These are phyloP conservation scores for Sphenodon punctatus DNA, from an alignment of 2,797 vertebrate species.

Conservation along the genomic window DNA sequence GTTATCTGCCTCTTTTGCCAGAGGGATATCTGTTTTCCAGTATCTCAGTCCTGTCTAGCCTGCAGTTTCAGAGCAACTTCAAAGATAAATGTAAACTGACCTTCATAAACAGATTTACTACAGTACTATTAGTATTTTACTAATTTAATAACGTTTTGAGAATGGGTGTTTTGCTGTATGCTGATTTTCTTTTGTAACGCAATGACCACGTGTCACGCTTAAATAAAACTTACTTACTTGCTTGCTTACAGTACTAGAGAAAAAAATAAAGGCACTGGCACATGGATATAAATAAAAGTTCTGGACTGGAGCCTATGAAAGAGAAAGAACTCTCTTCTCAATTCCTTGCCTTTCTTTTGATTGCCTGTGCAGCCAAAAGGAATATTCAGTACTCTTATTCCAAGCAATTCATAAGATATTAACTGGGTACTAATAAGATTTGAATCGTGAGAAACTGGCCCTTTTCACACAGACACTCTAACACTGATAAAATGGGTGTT, in stretches of 20 bases:
- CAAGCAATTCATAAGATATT: no score
- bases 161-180: no score
- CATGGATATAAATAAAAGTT: neutral
- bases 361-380: neutral
- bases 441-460: neutral
- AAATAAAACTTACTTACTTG: no score
- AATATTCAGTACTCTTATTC: neutral
- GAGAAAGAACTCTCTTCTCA: neutral
- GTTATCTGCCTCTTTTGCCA: neutral
- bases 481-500: no score
- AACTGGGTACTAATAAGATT: neutral
- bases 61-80: neutral
- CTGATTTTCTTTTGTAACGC: no score
- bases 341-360: neutral
- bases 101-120: neutral
- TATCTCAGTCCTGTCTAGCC: neutral
- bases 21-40: neutral
- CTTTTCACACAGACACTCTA: no score
- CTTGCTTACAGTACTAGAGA: no score
- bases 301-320: neutral
- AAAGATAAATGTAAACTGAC: constrained; percentile 2
- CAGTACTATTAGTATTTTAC: no score
- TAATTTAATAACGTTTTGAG: no score
- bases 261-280: neutral
- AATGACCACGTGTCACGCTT: no score